phyloP scores from a whole-genome alignment of 2,888 invertebrate genomes.

The Tachystola acroxantha region DNA sequence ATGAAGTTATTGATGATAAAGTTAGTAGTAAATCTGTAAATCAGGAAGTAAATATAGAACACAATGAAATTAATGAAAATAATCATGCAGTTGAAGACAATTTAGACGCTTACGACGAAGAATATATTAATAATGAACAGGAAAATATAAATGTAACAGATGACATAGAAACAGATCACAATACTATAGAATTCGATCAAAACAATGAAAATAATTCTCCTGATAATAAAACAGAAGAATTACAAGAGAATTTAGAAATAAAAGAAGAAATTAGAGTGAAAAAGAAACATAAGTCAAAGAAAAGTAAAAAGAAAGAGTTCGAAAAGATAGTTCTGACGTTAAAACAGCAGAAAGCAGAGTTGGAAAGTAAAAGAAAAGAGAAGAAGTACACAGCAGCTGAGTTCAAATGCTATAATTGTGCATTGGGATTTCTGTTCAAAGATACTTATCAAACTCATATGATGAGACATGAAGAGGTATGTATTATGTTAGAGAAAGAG shows the following conservation, averaged over 20 bases:
- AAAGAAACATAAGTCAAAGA: constrained; percentile 24
- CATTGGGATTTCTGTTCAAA: constrained; percentile 55
- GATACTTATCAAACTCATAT: constrained; percentile 67
- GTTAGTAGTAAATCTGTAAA: too few relatives aligned
- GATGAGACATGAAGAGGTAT: constrained; percentile 72
- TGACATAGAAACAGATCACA: not conserved
- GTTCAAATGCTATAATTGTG: constrained; percentile 63
- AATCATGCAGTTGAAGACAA: not conserved
- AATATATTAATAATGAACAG: not conserved
- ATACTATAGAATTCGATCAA: not conserved
- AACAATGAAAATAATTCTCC: not conserved
- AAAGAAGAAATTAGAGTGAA: constrained; percentile 8
- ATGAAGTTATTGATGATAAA: not conserved
- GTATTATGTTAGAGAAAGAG: constrained; percentile 5
- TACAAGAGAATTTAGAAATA: constrained; percentile 1
- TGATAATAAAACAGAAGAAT: not conserved
- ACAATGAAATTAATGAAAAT: too few relatives aligned
- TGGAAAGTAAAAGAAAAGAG: constrained; percentile 49
- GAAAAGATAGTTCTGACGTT: constrained; percentile 41
- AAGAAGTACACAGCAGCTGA: constrained; percentile 59
- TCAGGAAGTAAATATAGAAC: too few relatives aligned
- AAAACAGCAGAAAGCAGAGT: constrained; percentile 56
- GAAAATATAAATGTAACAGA: not conserved
- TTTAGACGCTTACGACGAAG: not conserved
- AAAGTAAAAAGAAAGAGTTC: constrained; percentile 31